Evolutionary conservation across 2,113 vertebrate genomes (phyloP), one percentile per base, ranked within the genome.

Genomic region (Gallinago jamesoni): DNA sequence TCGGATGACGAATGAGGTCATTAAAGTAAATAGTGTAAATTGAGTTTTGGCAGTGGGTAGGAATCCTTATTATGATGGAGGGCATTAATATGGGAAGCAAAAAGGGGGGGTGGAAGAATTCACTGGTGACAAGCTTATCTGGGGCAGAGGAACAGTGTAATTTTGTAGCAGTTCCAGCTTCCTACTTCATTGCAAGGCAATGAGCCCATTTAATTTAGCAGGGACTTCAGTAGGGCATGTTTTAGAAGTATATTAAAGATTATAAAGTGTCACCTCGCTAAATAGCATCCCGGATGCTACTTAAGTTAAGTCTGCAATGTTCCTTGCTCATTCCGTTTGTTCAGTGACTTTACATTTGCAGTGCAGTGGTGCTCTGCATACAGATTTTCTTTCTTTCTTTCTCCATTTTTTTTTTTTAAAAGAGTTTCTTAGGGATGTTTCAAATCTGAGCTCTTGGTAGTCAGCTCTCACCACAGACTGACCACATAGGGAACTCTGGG

Each of bases 1-100:
- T 85, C 25, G 64, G 80, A 94, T 96, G 93, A 97, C 92, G 87
- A 96, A 97, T 74, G 90, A 92, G 77, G 80, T 95, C 92, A 87
- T 96, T 97, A 97, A 92, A 95, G 84, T 87, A 95, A 97, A 91
- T 87, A 92, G 90, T 89, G 90, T 59, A 95, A 96, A 96, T 89
- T 94, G 95, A 92, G 83, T 94, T 94, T 78, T 91, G 83, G 92
- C 66, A 50, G 84, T 63, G 90, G 90, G 62, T 21, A 92, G 83
- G 90, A 89, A 89, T 84, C 90, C 89, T 97, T 91, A 50, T 90
- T 47, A 79, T 87, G 69, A 96, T 90, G 90, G 93, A 95, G 81
- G 80, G 27, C 77, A 82, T 87, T 95, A 92, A 92, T 86, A 90
- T 89, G 94, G 62, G 74, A 64, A 75, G 67, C 12, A 79, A 70